Evolutionary conservation across 2,113 vertebrate genomes (phyloP).

Genomic region (Phalacrocorax brasilianus): DNA sequence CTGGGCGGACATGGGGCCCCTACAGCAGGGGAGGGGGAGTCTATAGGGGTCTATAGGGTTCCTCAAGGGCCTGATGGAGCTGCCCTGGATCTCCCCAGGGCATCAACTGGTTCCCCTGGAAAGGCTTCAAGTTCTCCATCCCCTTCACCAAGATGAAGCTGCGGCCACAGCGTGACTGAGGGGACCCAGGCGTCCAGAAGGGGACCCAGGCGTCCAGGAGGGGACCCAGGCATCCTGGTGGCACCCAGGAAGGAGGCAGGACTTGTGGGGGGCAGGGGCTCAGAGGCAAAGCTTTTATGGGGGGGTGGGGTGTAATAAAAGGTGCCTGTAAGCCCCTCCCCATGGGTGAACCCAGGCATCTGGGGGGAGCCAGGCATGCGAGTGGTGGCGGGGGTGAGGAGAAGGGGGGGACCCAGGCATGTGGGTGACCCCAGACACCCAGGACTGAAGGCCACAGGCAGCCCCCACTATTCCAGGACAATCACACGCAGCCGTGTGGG

Average conservation of each 20-base stretch:
- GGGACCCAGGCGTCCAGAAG: not conserved
- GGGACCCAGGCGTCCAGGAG: not conserved
- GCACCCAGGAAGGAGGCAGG: not conserved
- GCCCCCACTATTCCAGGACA: too few relatives aligned
- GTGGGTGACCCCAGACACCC: too few relatives aligned
- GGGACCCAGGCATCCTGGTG: not conserved
- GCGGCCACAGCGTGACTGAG: too few relatives aligned
- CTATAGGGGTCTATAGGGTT: fast-evolving
- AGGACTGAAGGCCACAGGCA: not conserved
- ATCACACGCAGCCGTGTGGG: too few relatives aligned
- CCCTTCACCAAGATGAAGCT: conserved; percentile 73
- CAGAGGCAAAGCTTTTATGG: not conserved
- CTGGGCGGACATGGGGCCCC: not conserved
- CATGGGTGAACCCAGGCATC: not conserved
- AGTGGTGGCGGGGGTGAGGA: too few relatives aligned
- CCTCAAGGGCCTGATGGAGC: not conserved
- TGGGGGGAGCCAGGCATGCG: too few relatives aligned
- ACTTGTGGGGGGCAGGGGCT: too few relatives aligned
- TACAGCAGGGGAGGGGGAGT: not conserved
- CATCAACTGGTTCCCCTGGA: conserved; percentile 90
- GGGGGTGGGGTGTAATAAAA: not conserved
- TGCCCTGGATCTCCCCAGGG: conserved; percentile 68
- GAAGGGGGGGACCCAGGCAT: too few relatives aligned
- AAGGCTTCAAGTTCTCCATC: conserved; percentile 86
- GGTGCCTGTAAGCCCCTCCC: not conserved